Base-by-base conservation (phyloP, 2,888 invertebrate species). In the Trissolcus japonicus region DNA sequence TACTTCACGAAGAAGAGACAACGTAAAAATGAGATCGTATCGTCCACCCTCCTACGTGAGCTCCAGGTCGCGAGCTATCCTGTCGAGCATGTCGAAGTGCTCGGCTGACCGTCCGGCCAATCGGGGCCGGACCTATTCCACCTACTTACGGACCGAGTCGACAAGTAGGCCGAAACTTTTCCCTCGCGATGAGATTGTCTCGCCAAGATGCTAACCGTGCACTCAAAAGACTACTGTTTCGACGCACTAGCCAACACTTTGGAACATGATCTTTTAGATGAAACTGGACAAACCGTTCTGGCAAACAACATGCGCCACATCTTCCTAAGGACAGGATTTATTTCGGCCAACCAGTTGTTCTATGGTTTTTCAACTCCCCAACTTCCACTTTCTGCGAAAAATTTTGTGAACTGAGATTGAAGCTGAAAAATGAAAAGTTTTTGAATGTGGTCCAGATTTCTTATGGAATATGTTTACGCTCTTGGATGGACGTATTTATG, bases 141-240 rank as follows among this genome's bases (percentile, higher is more conserved):
- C 75, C 75, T 76, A 76, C 69, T 69, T 76, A 69, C 69, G n/a
- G 48, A 21, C 65, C 65, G 16, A 62, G 50, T 75, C 69, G 69
- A 76, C 69, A 76, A 76, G 75, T 76, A 68, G 75, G 69, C 69
- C 75, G 75, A 76, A 35, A 76, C 69, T 69, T 76, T 76, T 69
- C 65, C 65, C 69, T 46, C 48, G 43, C 51, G 6, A 25, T 14
- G 53, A 76, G 69, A 76, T 76, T 65, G 68, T 76, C 69, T 69
- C 60, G 55, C 4, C 35, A 65, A 76, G 75, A 76, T 60, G 62
- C 41, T 41, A 13, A 29, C 59, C 46, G 46, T 68, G 63, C 48
- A 35, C 35, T 35, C 35, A 35, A 35, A 35, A 35, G 35, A 35
- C 65, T 69, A 65, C 69, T 54, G 60, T 75, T 63, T 63, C 54